These are phyloP conservation scores for Drosophila orosa DNA, from an alignment of 1,140 invertebrate genomes.

Conservation along the genomic window DNA sequence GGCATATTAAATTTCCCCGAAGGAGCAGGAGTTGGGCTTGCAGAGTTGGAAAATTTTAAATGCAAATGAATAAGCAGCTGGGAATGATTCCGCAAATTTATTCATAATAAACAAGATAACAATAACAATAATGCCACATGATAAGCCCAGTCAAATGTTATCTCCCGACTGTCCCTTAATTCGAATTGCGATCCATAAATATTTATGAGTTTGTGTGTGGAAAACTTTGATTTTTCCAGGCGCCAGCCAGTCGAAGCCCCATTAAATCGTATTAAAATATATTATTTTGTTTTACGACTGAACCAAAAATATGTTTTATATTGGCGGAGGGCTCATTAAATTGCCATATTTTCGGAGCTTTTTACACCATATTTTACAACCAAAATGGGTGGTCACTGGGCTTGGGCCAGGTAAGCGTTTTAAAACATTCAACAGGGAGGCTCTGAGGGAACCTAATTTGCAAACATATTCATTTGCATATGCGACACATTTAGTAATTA, in stretches of 20 bases:
- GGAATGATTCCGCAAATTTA: conserved; percentile 54
- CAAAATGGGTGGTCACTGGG: background rate
- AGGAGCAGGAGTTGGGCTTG: background rate
- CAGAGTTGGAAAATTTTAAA: conserved; percentile 54
- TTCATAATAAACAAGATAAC: conserved; percentile 68
- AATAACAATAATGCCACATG: conserved; percentile 67
- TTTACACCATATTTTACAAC: background rate
- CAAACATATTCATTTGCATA: conserved; percentile 11
- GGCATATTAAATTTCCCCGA: conserved; percentile 40
- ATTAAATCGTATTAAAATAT: conserved; percentile 54
- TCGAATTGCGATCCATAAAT: conserved; percentile 51
- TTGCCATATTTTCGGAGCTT: conserved; percentile 1
- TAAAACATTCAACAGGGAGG: conserved; percentile 10
- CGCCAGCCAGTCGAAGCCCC: conserved; percentile 34
- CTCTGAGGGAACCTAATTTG: conserved; percentile 3
- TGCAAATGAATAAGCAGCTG: conserved; percentile 55
- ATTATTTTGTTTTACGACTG: conserved; percentile 27
- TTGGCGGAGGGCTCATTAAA: conserved; percentile 17
- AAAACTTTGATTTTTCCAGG: conserved; percentile 26
- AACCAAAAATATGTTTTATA: conserved; percentile 30
- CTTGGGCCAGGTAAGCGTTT: conserved; percentile 1
- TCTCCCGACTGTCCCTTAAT: conserved; percentile 26
- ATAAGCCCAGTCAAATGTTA: conserved; percentile 55
- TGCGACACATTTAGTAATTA: conserved; percentile 7
- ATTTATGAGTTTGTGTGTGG: conserved; percentile 47